Base-by-base conservation (phyloP, 2,888 invertebrate species). In the Baccha elongata region DNA sequence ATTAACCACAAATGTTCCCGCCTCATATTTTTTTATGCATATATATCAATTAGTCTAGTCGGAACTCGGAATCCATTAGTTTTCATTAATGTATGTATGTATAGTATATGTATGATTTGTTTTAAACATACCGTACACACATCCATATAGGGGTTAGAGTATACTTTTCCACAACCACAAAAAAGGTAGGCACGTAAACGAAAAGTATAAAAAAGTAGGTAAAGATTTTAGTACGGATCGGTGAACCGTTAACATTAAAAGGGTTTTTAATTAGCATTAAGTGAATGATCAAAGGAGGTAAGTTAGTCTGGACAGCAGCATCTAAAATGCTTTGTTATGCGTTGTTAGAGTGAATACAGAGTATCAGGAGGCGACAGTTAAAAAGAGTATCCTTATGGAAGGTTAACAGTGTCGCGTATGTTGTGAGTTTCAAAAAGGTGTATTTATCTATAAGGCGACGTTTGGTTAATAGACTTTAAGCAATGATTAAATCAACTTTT, bases 191-290 rank as follows among this genome's bases (percentile, higher is more conserved):
- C 13, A 7, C 1, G 7, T 13, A 40, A 40, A 21, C 10, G n/a
- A 8, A 3, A 19, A 17, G 8, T 13, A 23, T n/a, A 19, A n/a
- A 52, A 42, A 37, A 23, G 46, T 37, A 11, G n/a, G n/a, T 8
- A 62, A 35, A 65, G 40, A 67, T 62, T 67, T 62, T 11, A 42
- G 32, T 37, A 19, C 55, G 50, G 69, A 64, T 46, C 64, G 62
- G 50, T 74, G 74, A 67, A 58, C 62, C 73, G 73, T 68, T 74
- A 64, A 55, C 58, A 74, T 74, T 74, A 52, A 80, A 80, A 74
- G 74, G 60, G 62, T 13, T 74, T 80, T 74, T 74, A 80, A 80
- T 80, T 80, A 74, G 52, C 65, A 44, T 55, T 80, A 65, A 69
- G 74, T 74, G 74, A 55, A 64, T 80, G 80, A 80, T 80, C 64